Evolutionary conservation across 2,888 invertebrate species (phyloP), one percentile per base, ranked within the genome.

Genomic region (Napeogenes sylphis): DNA sequence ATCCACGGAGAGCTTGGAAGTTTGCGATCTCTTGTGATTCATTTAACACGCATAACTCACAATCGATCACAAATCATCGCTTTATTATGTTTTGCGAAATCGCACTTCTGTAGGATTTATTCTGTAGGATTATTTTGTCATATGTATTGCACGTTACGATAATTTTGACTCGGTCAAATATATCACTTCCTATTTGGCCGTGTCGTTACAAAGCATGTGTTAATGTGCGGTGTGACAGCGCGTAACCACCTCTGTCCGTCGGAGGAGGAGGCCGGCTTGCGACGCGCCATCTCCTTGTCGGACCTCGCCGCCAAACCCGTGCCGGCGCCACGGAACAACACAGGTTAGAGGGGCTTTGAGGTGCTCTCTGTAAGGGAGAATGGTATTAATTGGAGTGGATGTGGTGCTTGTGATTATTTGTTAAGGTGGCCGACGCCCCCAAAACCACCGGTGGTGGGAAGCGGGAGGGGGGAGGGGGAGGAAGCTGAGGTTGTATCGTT

Each of bases 251-350:
- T 77, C 61, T 83, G 89, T 21, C 78, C 79, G 51, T 82, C 85
- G 32, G 87, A 86, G 65, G 88, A 87, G 66, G 89, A 90, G 64
- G 71, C 78, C 12, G 94, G 94, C 70, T 94, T 96, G 91, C 91
- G 96, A 73, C 92, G 95, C 70, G 95, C 95, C 74, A 95, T 95
- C 84, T 96, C 96, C 63, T 92, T 96, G 75, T 95, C 94, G 75
- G 96, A 96, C 85, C 92, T 95, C 70, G 93, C 94, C 63, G 92
- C 91, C 70, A 92, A 92, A 72, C 92, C 92, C 60, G 91, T 92
- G 81, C 92, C 92, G 63, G 92, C 93, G 78, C 93, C 93, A 71
- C 84, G 93, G 83, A 42, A 42, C 42, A 42, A 42, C 42, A 12
- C 42, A 42, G 42, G 42, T 42, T 6, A 3, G 42, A 6, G 8